phyloP scores from a whole-genome alignment of 2,888 invertebrate species.

The Heliconius ethilla region DNA sequence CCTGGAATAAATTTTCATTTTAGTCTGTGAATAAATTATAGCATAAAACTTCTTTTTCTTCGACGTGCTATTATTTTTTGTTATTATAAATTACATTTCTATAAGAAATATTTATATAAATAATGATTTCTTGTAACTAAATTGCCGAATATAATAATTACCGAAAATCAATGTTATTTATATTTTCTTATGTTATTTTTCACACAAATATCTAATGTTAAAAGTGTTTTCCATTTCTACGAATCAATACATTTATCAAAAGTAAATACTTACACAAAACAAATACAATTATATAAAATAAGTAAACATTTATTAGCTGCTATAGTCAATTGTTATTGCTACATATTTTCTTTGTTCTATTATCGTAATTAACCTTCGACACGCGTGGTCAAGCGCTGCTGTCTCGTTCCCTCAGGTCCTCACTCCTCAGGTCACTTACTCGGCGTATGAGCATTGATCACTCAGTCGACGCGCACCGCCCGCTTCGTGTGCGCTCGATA shows the following conservation, averaged over 20 bases:
- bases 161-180: background rate
- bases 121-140: background rate
- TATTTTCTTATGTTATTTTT: background rate
- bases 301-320: slow-evolving; percentile 19
- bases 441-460: slow-evolving; percentile 57
- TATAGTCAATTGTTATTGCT: slow-evolving; percentile 52
- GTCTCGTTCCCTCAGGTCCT: slow-evolving; percentile 53
- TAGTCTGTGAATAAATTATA: slow-evolving; percentile 2
- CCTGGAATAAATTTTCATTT: slow-evolving; percentile 15
- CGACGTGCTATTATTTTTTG: background rate
- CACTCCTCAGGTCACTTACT: slow-evolving; percentile 63
- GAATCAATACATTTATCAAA: background rate
- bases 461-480: slow-evolving; percentile 67
- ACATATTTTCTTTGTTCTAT: slow-evolving; percentile 51
- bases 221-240: background rate
- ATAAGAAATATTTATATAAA: background rate
- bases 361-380: slow-evolving; percentile 66
- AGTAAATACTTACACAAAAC: background rate
- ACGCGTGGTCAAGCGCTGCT: slow-evolving; percentile 62
- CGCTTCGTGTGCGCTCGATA: slow-evolving; percentile 57
- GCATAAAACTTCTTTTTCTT: slow-evolving; percentile 12
- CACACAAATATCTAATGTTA: background rate
- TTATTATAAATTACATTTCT: background rate
- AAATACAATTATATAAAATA: background rate
- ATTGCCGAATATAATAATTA: too few species aligned